Evolutionary conservation across 2,888 invertebrate species (phyloP).

Genomic region (Scaptodrosophila latifasciaeformis): DNA sequence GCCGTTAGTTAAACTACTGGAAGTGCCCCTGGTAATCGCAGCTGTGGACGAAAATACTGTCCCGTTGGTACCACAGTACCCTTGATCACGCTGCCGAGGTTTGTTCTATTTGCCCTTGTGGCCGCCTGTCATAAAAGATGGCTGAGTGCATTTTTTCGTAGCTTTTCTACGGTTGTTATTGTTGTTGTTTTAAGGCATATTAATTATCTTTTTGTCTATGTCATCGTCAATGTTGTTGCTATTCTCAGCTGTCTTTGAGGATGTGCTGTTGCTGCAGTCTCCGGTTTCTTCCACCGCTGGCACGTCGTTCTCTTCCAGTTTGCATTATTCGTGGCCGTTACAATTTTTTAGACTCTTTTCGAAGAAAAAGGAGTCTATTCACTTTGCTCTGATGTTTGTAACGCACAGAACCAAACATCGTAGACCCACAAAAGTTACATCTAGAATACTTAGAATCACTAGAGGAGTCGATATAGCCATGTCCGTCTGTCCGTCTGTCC

Average conservation of each 20-base stretch:
- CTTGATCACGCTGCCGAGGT: constrained; percentile 5
- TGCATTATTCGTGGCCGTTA: too few relatives aligned
- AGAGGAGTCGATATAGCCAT: too few relatives aligned
- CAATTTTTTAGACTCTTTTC: too few relatives aligned
- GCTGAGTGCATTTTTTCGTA: not conserved
- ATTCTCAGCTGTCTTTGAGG: constrained; percentile 53
- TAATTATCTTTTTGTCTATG: constrained; percentile 62
- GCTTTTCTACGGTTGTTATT: constrained; percentile 27
- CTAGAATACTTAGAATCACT: too few relatives aligned
- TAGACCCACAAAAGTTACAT: too few relatives aligned
- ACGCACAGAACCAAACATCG: too few relatives aligned
- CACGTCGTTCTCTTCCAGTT: not conserved
- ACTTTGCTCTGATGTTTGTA: too few relatives aligned
- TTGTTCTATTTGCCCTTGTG: constrained; percentile 53
- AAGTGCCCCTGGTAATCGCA: constrained; percentile 23
- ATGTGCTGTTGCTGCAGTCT: constrained; percentile 50
- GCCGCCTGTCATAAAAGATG: constrained; percentile 66
- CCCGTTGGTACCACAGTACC: too few relatives aligned
- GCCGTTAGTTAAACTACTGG: constrained; percentile 67
- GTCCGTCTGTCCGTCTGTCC: too few relatives aligned
- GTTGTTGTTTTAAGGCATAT: constrained; percentile 65
- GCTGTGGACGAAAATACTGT: constrained; percentile 1
- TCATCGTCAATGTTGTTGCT: constrained; percentile 31
- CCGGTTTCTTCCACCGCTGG: constrained; percentile 26
- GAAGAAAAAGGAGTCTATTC: too few relatives aligned